phyloP scores from a whole-genome alignment of 1,140 invertebrate species.

The Zaprionus kolodkinae region DNA sequence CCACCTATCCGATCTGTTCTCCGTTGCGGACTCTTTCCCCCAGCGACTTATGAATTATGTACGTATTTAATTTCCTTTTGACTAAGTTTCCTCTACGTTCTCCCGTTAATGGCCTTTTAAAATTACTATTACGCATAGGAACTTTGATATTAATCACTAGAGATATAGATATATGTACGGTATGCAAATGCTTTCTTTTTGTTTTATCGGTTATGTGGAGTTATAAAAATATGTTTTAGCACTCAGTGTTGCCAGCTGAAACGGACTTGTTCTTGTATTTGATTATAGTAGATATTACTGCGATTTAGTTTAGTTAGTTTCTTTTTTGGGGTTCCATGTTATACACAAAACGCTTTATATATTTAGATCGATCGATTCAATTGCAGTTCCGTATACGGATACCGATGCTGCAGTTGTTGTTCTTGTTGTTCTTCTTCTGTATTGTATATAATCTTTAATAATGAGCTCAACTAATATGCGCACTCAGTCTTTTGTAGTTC shows the following conservation, averaged over 20 bases:
- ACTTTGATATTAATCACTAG: slow-evolving; percentile 84
- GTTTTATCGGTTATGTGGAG: slow-evolving; percentile 58
- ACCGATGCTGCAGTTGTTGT: slow-evolving; percentile 11
- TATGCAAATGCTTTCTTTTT: slow-evolving; percentile 28
- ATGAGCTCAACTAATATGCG: slow-evolving; percentile 83
- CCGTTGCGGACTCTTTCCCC: background rate
- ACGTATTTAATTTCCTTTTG: slow-evolving; percentile 72
- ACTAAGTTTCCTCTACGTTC: slow-evolving; percentile 39
- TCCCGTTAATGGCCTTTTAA: slow-evolving; percentile 51
- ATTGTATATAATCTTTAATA: slow-evolving; percentile 75
- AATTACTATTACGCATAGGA: slow-evolving; percentile 82
- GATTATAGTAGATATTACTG: slow-evolving; percentile 51
- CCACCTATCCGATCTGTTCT: slow-evolving; percentile 4
- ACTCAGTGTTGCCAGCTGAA: slow-evolving; percentile 78
- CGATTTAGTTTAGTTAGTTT: slow-evolving; percentile 12
- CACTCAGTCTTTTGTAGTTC: slow-evolving; percentile 83
- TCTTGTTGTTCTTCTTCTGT: slow-evolving; percentile 33
- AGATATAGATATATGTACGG: slow-evolving; percentile 66
- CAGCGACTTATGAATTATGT: slow-evolving; percentile 66
- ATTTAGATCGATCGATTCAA: background rate
- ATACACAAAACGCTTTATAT: slow-evolving; percentile 58
- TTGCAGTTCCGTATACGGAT: slow-evolving; percentile 20
- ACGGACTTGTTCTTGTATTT: slow-evolving; percentile 72
- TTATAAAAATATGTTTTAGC: slow-evolving; percentile 56
- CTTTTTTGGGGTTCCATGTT: slow-evolving; percentile 59